Percentiles rank a stretch among this genome's conserved stretches.
phyloP scores from a whole-genome alignment of 2,797 vertebrate species.

The Hozukius guyotensis region DNA sequence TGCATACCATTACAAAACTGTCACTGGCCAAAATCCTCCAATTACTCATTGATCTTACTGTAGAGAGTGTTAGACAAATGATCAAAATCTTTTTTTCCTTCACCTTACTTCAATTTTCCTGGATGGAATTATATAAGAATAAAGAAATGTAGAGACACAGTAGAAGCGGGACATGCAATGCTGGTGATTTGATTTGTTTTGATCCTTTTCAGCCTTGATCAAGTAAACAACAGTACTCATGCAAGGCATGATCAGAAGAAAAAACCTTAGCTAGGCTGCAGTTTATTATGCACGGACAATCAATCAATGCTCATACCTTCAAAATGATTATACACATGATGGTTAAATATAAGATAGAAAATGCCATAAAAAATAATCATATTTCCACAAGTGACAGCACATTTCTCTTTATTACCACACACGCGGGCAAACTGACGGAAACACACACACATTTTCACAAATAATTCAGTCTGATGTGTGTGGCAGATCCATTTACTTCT shows the following conservation, averaged over 20 bases:
- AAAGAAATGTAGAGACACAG: neutral
- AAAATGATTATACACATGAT: neutral
- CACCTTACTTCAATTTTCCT: neutral
- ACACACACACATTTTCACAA: slow-evolving; percentile 33
- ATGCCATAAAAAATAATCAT: slow-evolving; percentile 22
- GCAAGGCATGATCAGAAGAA: neutral
- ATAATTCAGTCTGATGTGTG: slow-evolving; percentile 54
- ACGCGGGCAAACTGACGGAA: neutral
- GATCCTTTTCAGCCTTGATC: slow-evolving; percentile 19
- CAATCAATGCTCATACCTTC: slow-evolving; percentile 4
- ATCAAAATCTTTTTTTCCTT: neutral
- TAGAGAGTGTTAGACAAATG: neutral
- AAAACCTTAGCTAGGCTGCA: neutral
- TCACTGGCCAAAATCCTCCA: neutral
- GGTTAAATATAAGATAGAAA: slow-evolving; percentile 3
- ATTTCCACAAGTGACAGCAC: slow-evolving; percentile 36
- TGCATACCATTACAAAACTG: neutral
- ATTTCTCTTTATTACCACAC: slow-evolving; percentile 57
- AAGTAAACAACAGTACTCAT: neutral
- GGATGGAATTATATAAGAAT: neutral
- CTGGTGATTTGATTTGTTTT: slow-evolving; percentile 19
- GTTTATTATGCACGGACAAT: slow-evolving; percentile 13
- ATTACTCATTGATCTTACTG: neutral
- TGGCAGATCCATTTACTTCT: slow-evolving; percentile 66
- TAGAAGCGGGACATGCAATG: neutral